A percentile compares a stretch with the other conserved stretches of the same genome.
Conservation (phyloP, 2,113 vertebrate genomes). For the Odontophorus gujanensis region DNA sequence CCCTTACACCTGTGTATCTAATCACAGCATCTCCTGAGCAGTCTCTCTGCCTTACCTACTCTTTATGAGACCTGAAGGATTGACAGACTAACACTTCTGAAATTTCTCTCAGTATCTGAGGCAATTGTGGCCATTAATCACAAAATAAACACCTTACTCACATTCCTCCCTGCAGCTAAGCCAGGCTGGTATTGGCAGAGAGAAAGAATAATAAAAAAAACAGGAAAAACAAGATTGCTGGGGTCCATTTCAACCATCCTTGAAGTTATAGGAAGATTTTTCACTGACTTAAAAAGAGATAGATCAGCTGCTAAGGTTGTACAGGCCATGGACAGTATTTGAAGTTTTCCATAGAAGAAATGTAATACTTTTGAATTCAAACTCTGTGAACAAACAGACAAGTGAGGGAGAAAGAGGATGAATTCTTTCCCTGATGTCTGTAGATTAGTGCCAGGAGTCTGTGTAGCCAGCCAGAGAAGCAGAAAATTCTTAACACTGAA, state of each 20-base stretch:
- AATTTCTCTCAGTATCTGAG: not conserved
- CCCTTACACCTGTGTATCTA: not conserved
- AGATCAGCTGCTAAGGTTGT: constrained; percentile 17
- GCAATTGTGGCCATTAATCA: constrained; percentile 42
- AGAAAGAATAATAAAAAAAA: constrained; percentile 22
- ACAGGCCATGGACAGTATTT: constrained; percentile 5
- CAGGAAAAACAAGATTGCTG: constrained; percentile 14
- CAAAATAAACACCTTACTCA: not conserved
- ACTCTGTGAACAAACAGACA: constrained; percentile 26
- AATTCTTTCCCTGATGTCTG: constrained; percentile 4
- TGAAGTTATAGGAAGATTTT: constrained; percentile 46
- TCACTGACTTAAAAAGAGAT: not conserved
- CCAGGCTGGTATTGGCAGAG: not conserved
- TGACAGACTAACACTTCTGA: constrained; percentile 7
- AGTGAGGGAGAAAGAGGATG: not conserved
- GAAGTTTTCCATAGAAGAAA: constrained; percentile 9
- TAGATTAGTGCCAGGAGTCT: not conserved
- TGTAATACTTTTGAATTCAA: constrained; percentile 30
- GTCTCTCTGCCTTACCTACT: not conserved
- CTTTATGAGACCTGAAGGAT: not conserved
- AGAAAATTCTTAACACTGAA: not conserved
- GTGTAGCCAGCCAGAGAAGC: not conserved
- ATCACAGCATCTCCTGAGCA: not conserved
- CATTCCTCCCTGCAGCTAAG: constrained; percentile 5
- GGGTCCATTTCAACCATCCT: constrained; percentile 7